Evolutionary conservation across 2,113 vertebrate species (phyloP), one percentile per base, ranked within the genome.

Genomic region (Calypte anna): DNA sequence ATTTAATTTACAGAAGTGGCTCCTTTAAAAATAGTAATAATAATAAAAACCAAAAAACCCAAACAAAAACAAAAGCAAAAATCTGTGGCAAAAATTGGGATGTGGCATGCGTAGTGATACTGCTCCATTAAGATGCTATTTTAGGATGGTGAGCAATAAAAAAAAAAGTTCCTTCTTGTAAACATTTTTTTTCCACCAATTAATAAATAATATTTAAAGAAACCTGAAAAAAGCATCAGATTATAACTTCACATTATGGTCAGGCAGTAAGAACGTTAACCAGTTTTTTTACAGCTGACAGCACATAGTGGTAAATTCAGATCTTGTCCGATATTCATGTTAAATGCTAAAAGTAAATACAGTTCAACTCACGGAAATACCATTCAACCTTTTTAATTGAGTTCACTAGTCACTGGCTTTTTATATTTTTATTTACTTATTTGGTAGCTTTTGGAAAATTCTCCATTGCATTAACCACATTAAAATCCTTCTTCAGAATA

Each of bases 361-460:
- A 44, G 22, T 72, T 96, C 61, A 90, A 85, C 33, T 77, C 54
- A 86, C 88, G 62, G 43, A 96, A 95, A 96, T 74, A 93, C 33
- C 88, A 61, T 87, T 95, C 72, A 88, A 80, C 46, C 68, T 91
- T 96, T 97, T 90, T 84, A 93, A 96, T 82, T 91, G 91, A 97
- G 91, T 96, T 97, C 84, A 93, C 53, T 44, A 96, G 63, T 82
- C 88, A 86, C 70, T 94, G 86, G 93, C 44, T 30, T 96, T 82
- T 97, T 93, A 43, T 96, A 80, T 96, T 97, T 97, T 95, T 98
- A 97, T 97, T 98, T 98, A 97, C 91, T 96, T 98, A 96, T 97
- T 97, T 98, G 82, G 66, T 93, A 96, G 81, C 91, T 97, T 97
- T 82, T 97, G 64, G 63, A 95, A 94, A 96, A 96, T 79, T 97